Conservation (phyloP, 2,888 invertebrate species). For the Melieria picta region DNA sequence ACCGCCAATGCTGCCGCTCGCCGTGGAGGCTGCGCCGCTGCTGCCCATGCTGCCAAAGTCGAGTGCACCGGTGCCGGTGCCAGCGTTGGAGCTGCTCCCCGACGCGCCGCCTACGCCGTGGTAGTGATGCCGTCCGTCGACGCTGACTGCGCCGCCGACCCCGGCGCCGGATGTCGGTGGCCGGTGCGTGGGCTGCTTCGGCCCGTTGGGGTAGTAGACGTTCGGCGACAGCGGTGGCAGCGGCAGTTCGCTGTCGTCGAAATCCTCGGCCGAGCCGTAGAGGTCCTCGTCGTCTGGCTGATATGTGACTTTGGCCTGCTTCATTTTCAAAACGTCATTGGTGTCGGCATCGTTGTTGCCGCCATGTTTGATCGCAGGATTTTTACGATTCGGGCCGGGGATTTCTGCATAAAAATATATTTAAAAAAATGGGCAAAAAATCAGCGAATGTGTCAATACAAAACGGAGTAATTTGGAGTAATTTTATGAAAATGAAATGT, state of each 20-base stretch:
- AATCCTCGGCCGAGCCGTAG: constrained; percentile 77
- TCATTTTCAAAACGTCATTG: constrained; percentile 66
- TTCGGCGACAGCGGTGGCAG: constrained; percentile 60
- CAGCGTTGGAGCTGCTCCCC: constrained; percentile 39
- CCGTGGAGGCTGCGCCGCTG: constrained; percentile 28
- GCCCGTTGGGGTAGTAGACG: constrained; percentile 54
- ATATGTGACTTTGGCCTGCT: constrained; percentile 65
- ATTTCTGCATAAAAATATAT: constrained; percentile 71
- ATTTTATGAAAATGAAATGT: constrained; percentile 1
- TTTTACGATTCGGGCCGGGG: constrained; percentile 75
- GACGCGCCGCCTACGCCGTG: constrained; percentile 43
- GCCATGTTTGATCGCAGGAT: constrained; percentile 68
- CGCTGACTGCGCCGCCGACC: constrained; percentile 38
- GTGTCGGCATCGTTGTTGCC: constrained; percentile 59
- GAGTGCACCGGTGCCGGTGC: constrained; percentile 24
- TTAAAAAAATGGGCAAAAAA: constrained; percentile 1
- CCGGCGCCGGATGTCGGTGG: constrained; percentile 39
- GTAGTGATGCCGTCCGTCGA: constrained; percentile 42
- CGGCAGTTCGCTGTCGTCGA: constrained; percentile 69
- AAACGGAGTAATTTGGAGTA: neutral
- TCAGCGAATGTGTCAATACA: constrained; percentile 19
- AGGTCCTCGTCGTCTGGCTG: constrained; percentile 74
- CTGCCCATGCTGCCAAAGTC: constrained; percentile 33
- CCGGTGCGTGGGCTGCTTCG: constrained; percentile 42
- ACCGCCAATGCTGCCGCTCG: constrained; percentile 27